Evolutionary conservation across 1,140 invertebrate genomes (phyloP), one percentile per base, ranked within the genome.

Genomic region (Cotesia vestalis): DNA sequence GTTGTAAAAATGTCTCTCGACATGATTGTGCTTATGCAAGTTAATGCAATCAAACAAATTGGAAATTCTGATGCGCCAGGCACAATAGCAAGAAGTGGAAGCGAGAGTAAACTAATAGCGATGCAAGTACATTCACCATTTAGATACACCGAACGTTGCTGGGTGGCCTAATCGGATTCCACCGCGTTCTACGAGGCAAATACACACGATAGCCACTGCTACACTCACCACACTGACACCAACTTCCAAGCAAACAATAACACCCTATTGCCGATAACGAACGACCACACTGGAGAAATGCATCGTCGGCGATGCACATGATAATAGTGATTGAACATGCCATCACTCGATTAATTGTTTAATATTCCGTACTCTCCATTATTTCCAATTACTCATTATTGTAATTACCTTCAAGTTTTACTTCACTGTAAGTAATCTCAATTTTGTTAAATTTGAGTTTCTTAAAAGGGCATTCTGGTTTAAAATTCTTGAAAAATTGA

Each of bases 241-340:
- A 14, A 64, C 38, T 64, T 64, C 38, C 17, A 20, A 36, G 36
- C 62, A 64, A 40, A 64, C 62, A 64, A 64, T 64, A 64, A 64
- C 62, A 64, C 20, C 62, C 62, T 35, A 64, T 64, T 64, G 38
- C 12, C 62, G 62, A 64, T 64, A 64, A 64, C 62, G 62, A 64
- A 64, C 62, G 62, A 40, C 12, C 38, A 62, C 62, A 64, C 62
- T 38, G 38, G 62, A 61, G 59, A 17, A 27, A 61, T 35, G 27
- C 59, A 61, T 61, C 59, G 34, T 20, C 62, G 36, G 14, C 62
- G 17, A 46, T 64, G 62, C 62, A 36, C 17, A 46, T 40, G 12
- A 20, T 64, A 64, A 64, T 46, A 11, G 38, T 64, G 62, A 64
- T 64, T 64, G 38, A 35, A 64, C 62, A 14, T 14, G 62, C 62